These are phyloP conservation scores for Lamproptera curius DNA, from an alignment of 2,888 invertebrate genomes.

Conservation along the genomic window DNA sequence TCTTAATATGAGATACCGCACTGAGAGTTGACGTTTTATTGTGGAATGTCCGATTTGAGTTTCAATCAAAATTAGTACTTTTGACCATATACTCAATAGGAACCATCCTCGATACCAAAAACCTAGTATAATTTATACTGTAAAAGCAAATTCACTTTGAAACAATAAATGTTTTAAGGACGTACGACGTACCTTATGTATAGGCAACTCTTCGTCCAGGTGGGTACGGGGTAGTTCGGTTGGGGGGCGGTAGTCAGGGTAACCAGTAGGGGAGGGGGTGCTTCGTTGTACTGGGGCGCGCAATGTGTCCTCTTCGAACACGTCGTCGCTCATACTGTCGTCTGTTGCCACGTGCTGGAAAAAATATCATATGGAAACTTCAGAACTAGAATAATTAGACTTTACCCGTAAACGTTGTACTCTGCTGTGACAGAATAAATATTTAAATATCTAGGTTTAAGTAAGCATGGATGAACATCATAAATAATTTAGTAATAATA, in stretches of 20 bases:
- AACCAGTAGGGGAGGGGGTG: slow-evolving; percentile 87
- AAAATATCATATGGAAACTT: no score
- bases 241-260: slow-evolving; percentile 86
- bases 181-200: slow-evolving; percentile 87
- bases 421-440: not conserved
- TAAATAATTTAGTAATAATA: not conserved
- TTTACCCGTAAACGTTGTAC: not conserved
- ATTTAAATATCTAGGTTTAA: not conserved
- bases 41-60: no score
- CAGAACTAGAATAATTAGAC: slow-evolving; percentile 5
- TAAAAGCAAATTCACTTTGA: no score
- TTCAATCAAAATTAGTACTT: no score
- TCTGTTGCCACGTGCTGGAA: slow-evolving; percentile 79
- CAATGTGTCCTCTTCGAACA: slow-evolving; percentile 81
- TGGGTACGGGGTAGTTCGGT: slow-evolving; percentile 80
- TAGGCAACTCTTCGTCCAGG: slow-evolving; percentile 77
- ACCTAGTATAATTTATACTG: no score
- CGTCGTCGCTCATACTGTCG: slow-evolving; percentile 91
- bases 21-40: no score
- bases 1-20: no score
- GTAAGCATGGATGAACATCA: not conserved
- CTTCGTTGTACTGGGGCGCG: slow-evolving; percentile 56
- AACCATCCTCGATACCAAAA: no score
- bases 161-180: no score
- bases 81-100: no score